Evolutionary conservation across 2,888 invertebrate genomes (phyloP), one percentile per base, ranked within the genome.

Genomic region (Amphipoea lucens): DNA sequence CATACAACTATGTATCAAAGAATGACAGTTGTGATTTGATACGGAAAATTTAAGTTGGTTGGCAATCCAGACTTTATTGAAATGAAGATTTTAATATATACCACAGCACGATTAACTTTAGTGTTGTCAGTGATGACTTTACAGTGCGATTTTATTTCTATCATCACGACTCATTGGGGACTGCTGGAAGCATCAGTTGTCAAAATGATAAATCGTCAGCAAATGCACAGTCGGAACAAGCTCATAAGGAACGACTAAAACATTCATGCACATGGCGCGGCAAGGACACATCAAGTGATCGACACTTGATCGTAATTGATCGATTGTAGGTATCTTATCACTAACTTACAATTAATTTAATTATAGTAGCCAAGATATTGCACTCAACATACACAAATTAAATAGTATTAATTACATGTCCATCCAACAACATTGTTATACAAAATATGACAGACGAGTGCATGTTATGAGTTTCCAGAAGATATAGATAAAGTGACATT

Each of bases 231-330:
- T 40, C 29, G 45, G 11, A 45, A 54, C 17, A 62, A 74, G 2
- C 42, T 67, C 14, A 0, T n/a, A 71, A 81, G 54, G 40, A 75
- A 65, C 63, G 7, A 66, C 40, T 67, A 48, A 86, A 78, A 82
- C 12, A 81, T 78, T 74, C 48, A 75, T 17, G 60, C 6, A 62
- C 42, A 57, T 74, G 76, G 62, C 45, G 65, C 29, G 76, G 36
- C 84, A 83, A 87, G 87, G 79, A 71, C 73, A 74, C 20, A 12
- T 17, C n/a, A 9, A 60, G 7, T 80, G 76, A 77, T 82, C 63
- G 76, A 74, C 62, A 74, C 23, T 74, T 7, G 63, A 85, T 74
- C 17, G n/a, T 63, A 74, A 76, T 76, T 76, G 23, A 40, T 66
- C 40, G 57, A 67, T 70, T 14, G 66, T 29, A 29, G 29, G 29